Evolutionary conservation across 1,140 invertebrate species (phyloP), one percentile per base, ranked within the genome.

Genomic region (Holotrichia oblita): DNA sequence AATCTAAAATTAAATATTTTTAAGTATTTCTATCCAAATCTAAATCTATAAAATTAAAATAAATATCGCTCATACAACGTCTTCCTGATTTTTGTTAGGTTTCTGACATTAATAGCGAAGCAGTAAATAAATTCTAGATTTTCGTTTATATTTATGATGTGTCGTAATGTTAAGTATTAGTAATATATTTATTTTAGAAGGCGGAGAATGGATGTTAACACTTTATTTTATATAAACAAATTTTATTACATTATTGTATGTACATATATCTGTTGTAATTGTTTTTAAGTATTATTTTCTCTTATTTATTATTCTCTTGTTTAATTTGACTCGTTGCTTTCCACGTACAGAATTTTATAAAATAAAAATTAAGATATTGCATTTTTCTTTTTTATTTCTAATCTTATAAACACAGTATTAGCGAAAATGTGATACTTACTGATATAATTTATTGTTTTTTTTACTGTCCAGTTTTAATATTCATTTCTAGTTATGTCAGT

Each of bases 361-460:
- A 55, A 55, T 55, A 55, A n/a, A 55, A 6, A 6, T 55, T 55
- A 55, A n/a, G 17, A 55, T n/a, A 7, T 17, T n/a, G 6, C 17
- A 14, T n/a, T 55, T 4, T 17, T 55, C 17, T 55, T 55, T 48
- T 48, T 48, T 48, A 48, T 55, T 55, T 55, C n/a, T 55, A 17
- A 17, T n/a, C 17, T 55, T 55, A n/a, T 48, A 55, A 17, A 55
- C n/a, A 55, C 48, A 55, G 48, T 55, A 55, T 55, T 55, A 55
- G 14, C 48, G 12, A 55, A 55, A 55, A 55, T 55, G 48, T 55
- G 48, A 55, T 55, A 55, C 17, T 55, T 55, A 55, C 48, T 55
- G 48, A 17, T 55, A 17, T 55, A 55, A 55, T 55, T 55, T 55
- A 55, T 55, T 17, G n/a, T 55, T 55, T 55, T 55, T 48, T 14